Conservation (phyloP, 2,888 invertebrate species). For the Brachypalpus laphriformis region DNA sequence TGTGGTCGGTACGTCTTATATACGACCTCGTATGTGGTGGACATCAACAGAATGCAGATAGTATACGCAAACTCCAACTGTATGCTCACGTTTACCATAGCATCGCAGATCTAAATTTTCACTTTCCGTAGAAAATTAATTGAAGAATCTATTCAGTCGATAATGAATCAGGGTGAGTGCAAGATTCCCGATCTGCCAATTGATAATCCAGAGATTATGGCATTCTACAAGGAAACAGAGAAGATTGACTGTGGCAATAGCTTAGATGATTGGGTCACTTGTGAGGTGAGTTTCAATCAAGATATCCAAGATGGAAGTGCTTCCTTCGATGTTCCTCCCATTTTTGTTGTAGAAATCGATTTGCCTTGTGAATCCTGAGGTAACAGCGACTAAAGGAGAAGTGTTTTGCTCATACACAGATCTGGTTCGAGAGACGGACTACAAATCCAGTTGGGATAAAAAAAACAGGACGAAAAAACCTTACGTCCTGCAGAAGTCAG, state of each 20-base stretch:
- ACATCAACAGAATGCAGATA: constrained; percentile 73
- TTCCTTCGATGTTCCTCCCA: background rate
- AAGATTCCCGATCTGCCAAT: constrained; percentile 87
- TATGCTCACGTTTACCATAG: constrained; percentile 74
- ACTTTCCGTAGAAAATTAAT: constrained; percentile 82
- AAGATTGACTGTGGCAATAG: constrained; percentile 85
- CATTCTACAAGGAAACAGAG: constrained; percentile 86
- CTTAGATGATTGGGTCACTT: constrained; percentile 90
- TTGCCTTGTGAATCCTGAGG: constrained; percentile 81
- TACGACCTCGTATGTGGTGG: constrained; percentile 62
- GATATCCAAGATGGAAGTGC: too few species aligned
- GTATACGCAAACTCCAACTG: constrained; percentile 78
- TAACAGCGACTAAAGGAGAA: constrained; percentile 79
- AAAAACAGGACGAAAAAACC: constrained; percentile 84
- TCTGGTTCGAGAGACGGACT: constrained; percentile 88
- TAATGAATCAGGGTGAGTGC: constrained; percentile 84
- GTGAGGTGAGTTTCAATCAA: constrained; percentile 84
- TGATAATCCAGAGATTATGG: constrained; percentile 88
- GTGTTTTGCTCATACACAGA: constrained; percentile 86
- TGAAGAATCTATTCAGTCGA: constrained; percentile 83
- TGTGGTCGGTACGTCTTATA: constrained; percentile 56
- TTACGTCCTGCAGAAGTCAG: constrained; percentile 87
- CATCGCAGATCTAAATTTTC: constrained; percentile 15
- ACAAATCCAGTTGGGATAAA: constrained; percentile 84
- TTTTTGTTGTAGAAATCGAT: constrained; percentile 79